These are phyloP conservation scores for Bombus vancouverensis DNA, from an alignment of 1,140 invertebrate genomes.

Conservation along the genomic window DNA sequence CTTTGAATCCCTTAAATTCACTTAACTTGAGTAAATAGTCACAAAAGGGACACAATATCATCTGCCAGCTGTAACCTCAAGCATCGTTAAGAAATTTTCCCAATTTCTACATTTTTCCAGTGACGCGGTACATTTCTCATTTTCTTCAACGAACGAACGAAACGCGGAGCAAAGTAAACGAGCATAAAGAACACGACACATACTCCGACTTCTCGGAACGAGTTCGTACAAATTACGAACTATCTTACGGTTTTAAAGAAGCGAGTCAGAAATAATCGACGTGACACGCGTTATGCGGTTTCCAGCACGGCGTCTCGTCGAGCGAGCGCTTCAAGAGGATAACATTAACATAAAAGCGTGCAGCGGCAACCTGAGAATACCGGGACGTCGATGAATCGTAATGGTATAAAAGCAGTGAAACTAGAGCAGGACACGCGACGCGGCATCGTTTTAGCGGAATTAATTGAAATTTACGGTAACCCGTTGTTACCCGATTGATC, in stretches of 20 bases:
- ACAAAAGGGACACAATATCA: not conserved
- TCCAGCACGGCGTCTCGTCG: too few relatives aligned
- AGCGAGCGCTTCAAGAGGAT: slow-evolving; percentile 6
- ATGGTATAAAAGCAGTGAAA: slow-evolving; percentile 51
- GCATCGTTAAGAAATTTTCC: not conserved
- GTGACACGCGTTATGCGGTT: too few relatives aligned
- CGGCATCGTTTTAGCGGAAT: slow-evolving; percentile 54
- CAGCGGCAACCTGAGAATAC: slow-evolving; percentile 42
- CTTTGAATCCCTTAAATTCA: not conserved
- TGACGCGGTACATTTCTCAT: not conserved
- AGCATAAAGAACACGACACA: not conserved
- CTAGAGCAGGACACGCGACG: slow-evolving; percentile 32
- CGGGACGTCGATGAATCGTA: slow-evolving; percentile 36
- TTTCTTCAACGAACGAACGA: not conserved
- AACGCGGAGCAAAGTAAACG: not conserved
- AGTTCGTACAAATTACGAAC: not conserved
- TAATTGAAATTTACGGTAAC: slow-evolving; percentile 58
- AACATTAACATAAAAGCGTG: slow-evolving; percentile 53
- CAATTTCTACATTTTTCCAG: not conserved
- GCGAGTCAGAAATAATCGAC: slow-evolving; percentile 8
- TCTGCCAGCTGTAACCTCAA: slow-evolving; percentile 2
- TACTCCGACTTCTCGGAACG: too few relatives aligned
- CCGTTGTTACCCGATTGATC: slow-evolving; percentile 48
- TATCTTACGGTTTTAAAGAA: not conserved
- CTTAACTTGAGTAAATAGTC: not conserved